These are phyloP conservation scores for Clarias batrachus DNA, from an alignment of 2,113 vertebrate genomes.

Conservation along the genomic window DNA sequence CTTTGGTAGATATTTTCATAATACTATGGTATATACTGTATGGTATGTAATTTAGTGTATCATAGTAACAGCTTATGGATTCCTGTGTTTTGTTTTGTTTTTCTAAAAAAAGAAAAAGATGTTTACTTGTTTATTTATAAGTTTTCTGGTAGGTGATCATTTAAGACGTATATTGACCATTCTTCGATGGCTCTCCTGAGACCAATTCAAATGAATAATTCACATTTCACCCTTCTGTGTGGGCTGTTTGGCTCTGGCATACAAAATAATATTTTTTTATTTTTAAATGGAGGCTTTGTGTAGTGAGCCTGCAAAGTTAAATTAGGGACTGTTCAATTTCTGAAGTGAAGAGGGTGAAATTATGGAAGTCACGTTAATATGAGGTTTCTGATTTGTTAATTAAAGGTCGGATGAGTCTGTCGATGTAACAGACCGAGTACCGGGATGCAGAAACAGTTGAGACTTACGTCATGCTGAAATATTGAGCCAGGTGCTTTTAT, in stretches of 20 bases:
- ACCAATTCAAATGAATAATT: slow-evolving; percentile 50
- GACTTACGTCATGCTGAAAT: slow-evolving; percentile 55
- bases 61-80: no score
- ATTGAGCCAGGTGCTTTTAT: slow-evolving; percentile 61
- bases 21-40: no score
- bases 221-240: slow-evolving; percentile 29
- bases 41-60: no score
- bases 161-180: slow-evolving; percentile 52
- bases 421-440: background rate
- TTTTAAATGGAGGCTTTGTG: background rate
- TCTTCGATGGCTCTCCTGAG: slow-evolving; percentile 45
- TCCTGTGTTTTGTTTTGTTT: no score
- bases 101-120: no score
- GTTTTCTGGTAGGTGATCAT: slow-evolving; percentile 39
- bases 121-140: background rate
- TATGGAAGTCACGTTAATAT: background rate
- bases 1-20: no score
- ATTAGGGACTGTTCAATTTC: background rate
- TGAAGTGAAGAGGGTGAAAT: background rate
- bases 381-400: background rate
- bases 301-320: background rate
- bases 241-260: background rate
- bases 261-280: background rate
- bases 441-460: slow-evolving; percentile 23
- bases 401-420: slow-evolving; percentile 9